A percentile compares a stretch with the other conserved stretches of the same genome.
phyloP scores from a whole-genome alignment of 2,888 invertebrate species.

The Tetragonisca angustula region DNA sequence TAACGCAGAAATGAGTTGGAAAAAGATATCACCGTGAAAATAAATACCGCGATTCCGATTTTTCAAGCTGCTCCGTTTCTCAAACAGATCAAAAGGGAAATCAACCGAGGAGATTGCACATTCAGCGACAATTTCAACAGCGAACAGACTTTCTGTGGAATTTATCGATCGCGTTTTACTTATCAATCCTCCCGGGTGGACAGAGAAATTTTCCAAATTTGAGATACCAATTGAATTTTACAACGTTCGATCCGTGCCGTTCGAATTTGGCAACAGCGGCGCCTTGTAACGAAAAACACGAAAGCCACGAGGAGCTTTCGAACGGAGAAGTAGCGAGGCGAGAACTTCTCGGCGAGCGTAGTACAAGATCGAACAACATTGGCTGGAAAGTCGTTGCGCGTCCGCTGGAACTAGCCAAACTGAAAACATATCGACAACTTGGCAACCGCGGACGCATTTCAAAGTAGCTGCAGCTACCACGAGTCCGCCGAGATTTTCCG shows the following conservation, averaged over 20 bases:
- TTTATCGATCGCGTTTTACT: background rate
- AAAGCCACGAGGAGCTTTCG: background rate
- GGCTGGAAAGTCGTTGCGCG: background rate
- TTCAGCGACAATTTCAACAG: background rate
- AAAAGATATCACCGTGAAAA: constrained; percentile 20
- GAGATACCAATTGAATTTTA: too few species aligned
- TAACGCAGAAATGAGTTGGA: background rate
- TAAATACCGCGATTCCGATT: constrained; percentile 33
- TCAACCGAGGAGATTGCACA: background rate
- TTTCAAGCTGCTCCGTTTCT: constrained; percentile 26
- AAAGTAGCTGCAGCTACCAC: background rate
- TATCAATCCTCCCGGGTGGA: too few species aligned
- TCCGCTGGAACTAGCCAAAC: background rate
- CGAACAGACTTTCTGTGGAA: background rate
- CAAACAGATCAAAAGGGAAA: constrained; percentile 29
- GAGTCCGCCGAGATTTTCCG: too few species aligned
- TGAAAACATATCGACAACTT: constrained; percentile 13
- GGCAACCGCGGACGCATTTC: background rate
- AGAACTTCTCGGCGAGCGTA: background rate
- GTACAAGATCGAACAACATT: background rate
- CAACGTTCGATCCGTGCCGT: too few species aligned
- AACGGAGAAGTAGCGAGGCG: background rate
- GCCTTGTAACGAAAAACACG: background rate
- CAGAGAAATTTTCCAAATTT: too few species aligned
- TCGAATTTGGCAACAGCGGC: too few species aligned